Evolutionary conservation across 2,113 vertebrate species (phyloP), one percentile per base, ranked within the genome.

Genomic region (Polypterus bichir): DNA sequence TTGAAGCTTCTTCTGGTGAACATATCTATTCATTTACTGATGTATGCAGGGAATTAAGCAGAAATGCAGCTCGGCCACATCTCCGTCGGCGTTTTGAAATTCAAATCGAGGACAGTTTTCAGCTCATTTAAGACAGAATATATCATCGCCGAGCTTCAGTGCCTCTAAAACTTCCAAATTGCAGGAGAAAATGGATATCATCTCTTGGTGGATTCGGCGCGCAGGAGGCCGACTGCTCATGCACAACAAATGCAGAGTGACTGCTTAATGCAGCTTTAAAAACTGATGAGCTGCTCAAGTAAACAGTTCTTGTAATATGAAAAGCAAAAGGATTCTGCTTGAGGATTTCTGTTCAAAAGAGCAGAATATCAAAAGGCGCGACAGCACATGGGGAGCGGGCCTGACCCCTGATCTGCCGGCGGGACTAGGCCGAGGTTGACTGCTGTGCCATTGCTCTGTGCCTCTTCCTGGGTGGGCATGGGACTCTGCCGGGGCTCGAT

Each of bases 81-180:
- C 27, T 27, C 27, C 27, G 56, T 5, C 3, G n/a, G 56, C 8
- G 72, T 87, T 89, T 86, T 86, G 85, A 89, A 88, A 88, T 89
- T 89, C 85, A 89, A 88, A 88, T 88, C 82, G 82, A 86, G 84
- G 83, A 81, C 84, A 87, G 87, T 89, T 87, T 88, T 85, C 86
- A 87, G 84, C 83, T 89, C 85, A 88, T 89, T 89, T 89, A 83
- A 88, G 86, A 78, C 78, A 84, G 86, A 86, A 86, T 89, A 89
- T 87, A 85, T 83, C 83, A 75, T 83, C 78, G 82, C 79, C 76
- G 79, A 84, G 86, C 86, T 86, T 83, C 86, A 87, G 77, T 87
- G 82, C 77, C 79, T 87, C 84, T 85, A 83, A 85, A 58, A 89
- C 87, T 86, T 84, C 83, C 81, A 77, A 75, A 81, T 83, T 57